These are phyloP conservation scores for Oxytorus armatus DNA, from an alignment of 2,888 invertebrate genomes.

Conservation along the genomic window DNA sequence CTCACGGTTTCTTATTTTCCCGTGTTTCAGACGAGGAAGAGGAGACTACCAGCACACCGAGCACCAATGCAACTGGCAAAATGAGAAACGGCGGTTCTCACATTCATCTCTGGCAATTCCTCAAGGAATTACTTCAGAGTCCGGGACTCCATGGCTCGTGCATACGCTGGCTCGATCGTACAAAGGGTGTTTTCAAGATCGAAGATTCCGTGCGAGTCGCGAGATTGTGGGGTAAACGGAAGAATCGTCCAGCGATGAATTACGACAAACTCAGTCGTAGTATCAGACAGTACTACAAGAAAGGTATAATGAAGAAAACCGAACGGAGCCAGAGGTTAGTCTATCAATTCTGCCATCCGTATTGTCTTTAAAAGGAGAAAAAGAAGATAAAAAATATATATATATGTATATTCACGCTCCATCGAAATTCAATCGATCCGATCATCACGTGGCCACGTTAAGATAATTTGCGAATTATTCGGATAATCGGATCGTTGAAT, in stretches of 20 bases:
- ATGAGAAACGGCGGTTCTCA: conserved; percentile 89
- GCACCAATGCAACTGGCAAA: conserved; percentile 70
- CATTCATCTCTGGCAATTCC: conserved; percentile 99
- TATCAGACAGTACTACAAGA: conserved; percentile 99
- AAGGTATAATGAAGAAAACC: conserved; percentile 99
- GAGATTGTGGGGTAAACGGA: conserved; percentile 98
- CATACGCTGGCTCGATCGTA: conserved; percentile 98
- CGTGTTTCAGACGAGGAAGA: conserved; percentile 87
- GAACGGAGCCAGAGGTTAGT: conserved; percentile 98
- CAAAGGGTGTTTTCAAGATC: conserved; percentile 98
- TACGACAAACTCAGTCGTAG: conserved; percentile 99
- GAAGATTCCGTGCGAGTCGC: conserved; percentile 99
- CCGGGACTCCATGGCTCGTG: conserved; percentile 96
- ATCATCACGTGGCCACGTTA: conserved; percentile 31
- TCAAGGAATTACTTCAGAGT: conserved; percentile 96
- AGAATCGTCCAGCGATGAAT: conserved; percentile 99
- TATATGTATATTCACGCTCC: conserved; percentile 45
- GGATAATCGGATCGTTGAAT: conserved; percentile 40
- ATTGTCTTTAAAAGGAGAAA: conserved; percentile 89
- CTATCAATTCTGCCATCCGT: conserved; percentile 99
- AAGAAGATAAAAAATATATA: neutral
- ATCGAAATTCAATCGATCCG: conserved; percentile 51
- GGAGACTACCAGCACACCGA: conserved; percentile 81
- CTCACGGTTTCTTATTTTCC: conserved; percentile 71
- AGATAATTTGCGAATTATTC: conserved; percentile 18